Conservation (phyloP, 2,888 invertebrate species). For the Amitus sp. region DNA sequence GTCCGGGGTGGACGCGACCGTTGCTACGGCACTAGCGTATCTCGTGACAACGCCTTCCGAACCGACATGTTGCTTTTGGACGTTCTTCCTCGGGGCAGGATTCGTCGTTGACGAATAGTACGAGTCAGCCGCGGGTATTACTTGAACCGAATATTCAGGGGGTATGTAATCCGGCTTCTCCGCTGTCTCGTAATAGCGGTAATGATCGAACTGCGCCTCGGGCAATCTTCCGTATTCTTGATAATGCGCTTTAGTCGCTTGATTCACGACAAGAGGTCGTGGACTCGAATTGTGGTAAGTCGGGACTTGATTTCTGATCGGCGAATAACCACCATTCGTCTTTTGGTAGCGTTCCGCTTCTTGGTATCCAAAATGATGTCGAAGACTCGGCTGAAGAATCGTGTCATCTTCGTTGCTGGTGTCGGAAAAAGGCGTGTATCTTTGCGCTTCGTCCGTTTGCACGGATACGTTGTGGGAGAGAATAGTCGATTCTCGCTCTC, state of each 20-base stretch:
- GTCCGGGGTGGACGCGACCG: conserved; percentile 48
- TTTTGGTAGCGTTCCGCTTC: conserved; percentile 10
- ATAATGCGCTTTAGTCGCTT: conserved; percentile 16
- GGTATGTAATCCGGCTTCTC: conserved; percentile 27
- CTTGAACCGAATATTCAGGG: conserved; percentile 14
- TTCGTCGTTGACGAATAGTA: conserved; percentile 18
- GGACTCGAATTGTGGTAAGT: too few relatives aligned
- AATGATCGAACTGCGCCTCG: conserved; percentile 14
- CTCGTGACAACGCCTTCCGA: conserved; percentile 59
- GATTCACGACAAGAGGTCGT: conserved; percentile 1
- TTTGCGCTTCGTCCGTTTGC: conserved; percentile 36
- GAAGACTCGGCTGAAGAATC: conserved; percentile 11
- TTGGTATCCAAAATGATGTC: conserved; percentile 14
- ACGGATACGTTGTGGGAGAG: conserved; percentile 45
- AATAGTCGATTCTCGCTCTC: conserved; percentile 30
- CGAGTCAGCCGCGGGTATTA: too few relatives aligned
- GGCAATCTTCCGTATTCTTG: conserved; percentile 28
- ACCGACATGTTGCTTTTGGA: conserved; percentile 60
- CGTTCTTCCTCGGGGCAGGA: conserved; percentile 45
- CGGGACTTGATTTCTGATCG: too few relatives aligned
- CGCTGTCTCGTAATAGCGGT: conserved; percentile 30
- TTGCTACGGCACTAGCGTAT: conserved; percentile 59
- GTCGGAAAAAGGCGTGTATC: conserved; percentile 15
- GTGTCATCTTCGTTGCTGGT: not conserved
- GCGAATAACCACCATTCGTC: too few relatives aligned